Conservation (phyloP, 2,113 vertebrate genomes). For the Isurus oxyrinchus region DNA sequence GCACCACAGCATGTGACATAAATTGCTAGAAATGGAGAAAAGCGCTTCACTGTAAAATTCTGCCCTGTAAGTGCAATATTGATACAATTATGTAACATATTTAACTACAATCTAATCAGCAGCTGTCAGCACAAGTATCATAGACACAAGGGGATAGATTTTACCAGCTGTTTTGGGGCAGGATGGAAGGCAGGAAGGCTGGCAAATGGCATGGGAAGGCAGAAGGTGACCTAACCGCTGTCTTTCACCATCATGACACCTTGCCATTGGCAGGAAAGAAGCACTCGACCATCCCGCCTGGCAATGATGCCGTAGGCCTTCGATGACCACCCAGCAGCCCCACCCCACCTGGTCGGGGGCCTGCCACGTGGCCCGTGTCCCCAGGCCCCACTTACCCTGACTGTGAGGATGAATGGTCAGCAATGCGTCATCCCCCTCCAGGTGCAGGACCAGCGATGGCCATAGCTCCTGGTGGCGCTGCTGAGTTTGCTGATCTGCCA, state of each 20-base stretch:
- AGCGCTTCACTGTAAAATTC: background rate
- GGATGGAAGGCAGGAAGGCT: background rate
- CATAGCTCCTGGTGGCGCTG: background rate
- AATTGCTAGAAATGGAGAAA: background rate
- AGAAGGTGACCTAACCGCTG: background rate
- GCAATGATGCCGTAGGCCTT: too few relatives aligned
- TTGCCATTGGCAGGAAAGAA: background rate
- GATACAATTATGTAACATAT: background rate
- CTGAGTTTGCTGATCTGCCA: background rate
- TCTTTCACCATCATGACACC: background rate
- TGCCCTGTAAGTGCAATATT: background rate
- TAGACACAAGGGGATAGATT: background rate
- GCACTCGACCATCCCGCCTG: too few relatives aligned
- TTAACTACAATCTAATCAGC: background rate
- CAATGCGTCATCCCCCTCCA: background rate
- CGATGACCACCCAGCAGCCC: background rate
- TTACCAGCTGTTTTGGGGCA: background rate
- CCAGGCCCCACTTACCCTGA: background rate
- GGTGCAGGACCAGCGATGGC: background rate
- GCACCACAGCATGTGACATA: background rate
- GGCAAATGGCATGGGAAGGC: background rate
- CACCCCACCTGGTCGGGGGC: too few relatives aligned
- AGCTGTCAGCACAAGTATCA: background rate
- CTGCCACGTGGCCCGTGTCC: background rate
- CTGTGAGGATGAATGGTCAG: too few relatives aligned